Evolutionary conservation across 2,888 invertebrate genomes (phyloP).

Genomic region (Fragum sueziense): DNA sequence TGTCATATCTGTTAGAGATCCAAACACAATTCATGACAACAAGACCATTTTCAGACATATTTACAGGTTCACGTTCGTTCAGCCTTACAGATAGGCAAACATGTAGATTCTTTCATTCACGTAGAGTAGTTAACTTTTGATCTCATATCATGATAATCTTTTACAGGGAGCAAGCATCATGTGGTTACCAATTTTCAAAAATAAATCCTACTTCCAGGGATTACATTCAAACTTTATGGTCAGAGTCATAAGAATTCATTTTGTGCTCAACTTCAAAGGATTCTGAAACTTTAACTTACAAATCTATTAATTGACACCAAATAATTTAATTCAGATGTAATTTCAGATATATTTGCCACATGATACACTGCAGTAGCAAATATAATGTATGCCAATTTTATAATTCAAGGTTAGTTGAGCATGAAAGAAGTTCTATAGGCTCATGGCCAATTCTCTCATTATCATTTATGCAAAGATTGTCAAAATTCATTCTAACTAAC

Average conservation of each 20-base stretch:
- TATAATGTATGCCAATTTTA: too few relatives aligned
- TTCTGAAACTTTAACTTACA: too few relatives aligned
- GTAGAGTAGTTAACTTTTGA: not conserved
- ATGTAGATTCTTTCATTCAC: not conserved
- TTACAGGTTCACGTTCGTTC: conserved; percentile 13
- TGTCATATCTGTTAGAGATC: not conserved
- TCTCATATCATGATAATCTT: not conserved
- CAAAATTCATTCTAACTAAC: not conserved
- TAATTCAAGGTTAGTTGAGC: too few relatives aligned
- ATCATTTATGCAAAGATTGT: not conserved
- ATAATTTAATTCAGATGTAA: too few relatives aligned
- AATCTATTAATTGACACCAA: too few relatives aligned
- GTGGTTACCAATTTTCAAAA: not conserved
- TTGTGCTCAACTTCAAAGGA: not conserved
- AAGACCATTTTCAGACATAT: not conserved
- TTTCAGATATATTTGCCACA: too few relatives aligned
- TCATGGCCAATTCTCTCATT: too few relatives aligned
- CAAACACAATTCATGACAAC: not conserved
- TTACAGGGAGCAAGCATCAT: not conserved
- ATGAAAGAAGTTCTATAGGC: too few relatives aligned
- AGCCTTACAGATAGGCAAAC: conserved; percentile 16
- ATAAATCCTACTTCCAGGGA: too few relatives aligned
- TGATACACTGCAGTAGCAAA: too few relatives aligned
- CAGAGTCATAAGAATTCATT: not conserved
- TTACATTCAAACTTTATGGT: too few relatives aligned